Conservation (phyloP, 2,797 vertebrate species). For the Antennarius maculatus region DNA sequence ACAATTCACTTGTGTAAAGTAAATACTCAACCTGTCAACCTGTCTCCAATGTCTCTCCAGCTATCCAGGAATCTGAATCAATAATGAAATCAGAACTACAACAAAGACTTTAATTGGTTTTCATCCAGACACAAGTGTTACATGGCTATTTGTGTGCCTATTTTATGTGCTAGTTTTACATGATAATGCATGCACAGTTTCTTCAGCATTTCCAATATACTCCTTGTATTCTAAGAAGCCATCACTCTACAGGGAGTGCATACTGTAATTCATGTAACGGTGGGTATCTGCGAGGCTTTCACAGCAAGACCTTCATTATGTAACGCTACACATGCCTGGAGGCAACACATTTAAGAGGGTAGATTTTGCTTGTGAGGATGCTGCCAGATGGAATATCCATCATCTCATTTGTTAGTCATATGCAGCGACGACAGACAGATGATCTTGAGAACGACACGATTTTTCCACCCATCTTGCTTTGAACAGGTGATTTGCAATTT, state of each 20-base stretch:
- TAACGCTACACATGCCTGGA: constrained; percentile 57
- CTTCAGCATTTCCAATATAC: constrained; percentile 29
- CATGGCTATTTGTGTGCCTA: constrained; percentile 5
- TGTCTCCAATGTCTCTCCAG: constrained; percentile 21
- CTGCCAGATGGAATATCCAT: constrained; percentile 57
- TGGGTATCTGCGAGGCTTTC: constrained; percentile 42
- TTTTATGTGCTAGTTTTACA: not conserved
- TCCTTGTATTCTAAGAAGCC: constrained; percentile 37
- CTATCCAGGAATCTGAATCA: constrained; percentile 29
- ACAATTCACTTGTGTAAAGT: constrained; percentile 24
- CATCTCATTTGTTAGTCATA: constrained; percentile 59
- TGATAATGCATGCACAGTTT: constrained; percentile 17
- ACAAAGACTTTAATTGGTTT: not conserved
- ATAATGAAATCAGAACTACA: constrained; percentile 28
- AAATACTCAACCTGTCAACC: constrained; percentile 37
- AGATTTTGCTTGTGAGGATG: constrained; percentile 65
- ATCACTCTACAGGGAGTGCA: constrained; percentile 29
- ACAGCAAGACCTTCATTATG: constrained; percentile 55
- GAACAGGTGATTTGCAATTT: constrained; percentile 20
- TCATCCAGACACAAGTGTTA: not conserved
- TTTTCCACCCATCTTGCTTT: constrained; percentile 28
- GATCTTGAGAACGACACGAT: constrained; percentile 54
- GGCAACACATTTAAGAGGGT: constrained; percentile 58
- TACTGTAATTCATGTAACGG: constrained; percentile 39
- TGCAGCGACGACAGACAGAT: constrained; percentile 62